Percentiles rank a stretch among this genome's conserved stretches.
These are phyloP conservation scores for Drosophila planitibia DNA, from an alignment of 2,888 invertebrate genomes.

Conservation along the genomic window DNA sequence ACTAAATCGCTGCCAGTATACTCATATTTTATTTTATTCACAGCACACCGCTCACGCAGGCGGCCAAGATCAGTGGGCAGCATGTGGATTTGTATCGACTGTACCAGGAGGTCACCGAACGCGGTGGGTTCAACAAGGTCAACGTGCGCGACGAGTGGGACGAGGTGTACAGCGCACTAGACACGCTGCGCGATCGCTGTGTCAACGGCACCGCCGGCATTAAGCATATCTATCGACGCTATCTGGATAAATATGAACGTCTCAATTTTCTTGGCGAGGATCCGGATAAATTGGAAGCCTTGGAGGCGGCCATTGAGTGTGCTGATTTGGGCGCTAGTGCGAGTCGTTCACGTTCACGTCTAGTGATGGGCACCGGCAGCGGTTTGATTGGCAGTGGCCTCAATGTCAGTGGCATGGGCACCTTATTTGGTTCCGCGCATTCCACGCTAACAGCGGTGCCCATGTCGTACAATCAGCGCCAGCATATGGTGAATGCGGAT, in stretches of 20 bases:
- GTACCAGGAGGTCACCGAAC: slow-evolving; percentile 95
- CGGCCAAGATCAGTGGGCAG: slow-evolving; percentile 93
- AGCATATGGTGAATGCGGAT: slow-evolving; percentile 90
- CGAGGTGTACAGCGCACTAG: slow-evolving; percentile 91
- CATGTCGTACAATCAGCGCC: slow-evolving; percentile 91
- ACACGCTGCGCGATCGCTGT: slow-evolving; percentile 92
- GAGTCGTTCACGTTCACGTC: slow-evolving; percentile 88
- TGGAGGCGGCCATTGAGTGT: slow-evolving; percentile 82
- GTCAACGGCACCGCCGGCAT: slow-evolving; percentile 95
- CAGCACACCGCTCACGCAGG: slow-evolving; percentile 87
- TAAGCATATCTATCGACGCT: slow-evolving; percentile 93
- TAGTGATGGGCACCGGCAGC: slow-evolving; percentile 86
- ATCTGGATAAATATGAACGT: slow-evolving; percentile 94
- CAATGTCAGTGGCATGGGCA: slow-evolving; percentile 85
- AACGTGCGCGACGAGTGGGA: slow-evolving; percentile 96
- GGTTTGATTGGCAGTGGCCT: slow-evolving; percentile 87
- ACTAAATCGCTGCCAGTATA: neutral
- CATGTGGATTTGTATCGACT: slow-evolving; percentile 96
- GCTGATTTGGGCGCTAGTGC: slow-evolving; percentile 89
- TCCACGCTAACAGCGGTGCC: slow-evolving; percentile 86
- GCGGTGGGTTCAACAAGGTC: slow-evolving; percentile 98
- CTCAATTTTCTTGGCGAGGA: slow-evolving; percentile 96
- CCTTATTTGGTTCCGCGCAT: slow-evolving; percentile 60
- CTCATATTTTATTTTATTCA: neutral
- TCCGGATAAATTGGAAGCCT: slow-evolving; percentile 91